These are phyloP conservation scores for Rhaphigaster nebulosa DNA, from an alignment of 2,888 invertebrate genomes.

Conservation along the genomic window DNA sequence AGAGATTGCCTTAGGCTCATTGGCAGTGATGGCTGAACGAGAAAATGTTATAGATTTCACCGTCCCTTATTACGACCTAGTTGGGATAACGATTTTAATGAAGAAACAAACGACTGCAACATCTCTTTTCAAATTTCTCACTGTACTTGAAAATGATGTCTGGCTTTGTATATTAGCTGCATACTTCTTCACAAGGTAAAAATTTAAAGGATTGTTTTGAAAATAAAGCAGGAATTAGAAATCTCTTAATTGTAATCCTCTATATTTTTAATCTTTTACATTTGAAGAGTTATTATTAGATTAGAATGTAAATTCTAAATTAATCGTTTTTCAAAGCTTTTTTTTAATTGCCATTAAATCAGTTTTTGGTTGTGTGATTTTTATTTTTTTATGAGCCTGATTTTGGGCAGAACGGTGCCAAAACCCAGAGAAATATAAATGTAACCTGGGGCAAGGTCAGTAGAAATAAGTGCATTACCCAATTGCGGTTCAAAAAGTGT, in stretches of 20 bases:
- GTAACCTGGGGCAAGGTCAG: no score
- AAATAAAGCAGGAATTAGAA: neutral
- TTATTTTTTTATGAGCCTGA: no score
- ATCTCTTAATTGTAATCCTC: neutral
- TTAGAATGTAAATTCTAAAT: no score
- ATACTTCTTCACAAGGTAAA: conserved; percentile 91
- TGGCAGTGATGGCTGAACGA: conserved; percentile 97
- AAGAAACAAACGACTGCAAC: conserved; percentile 89
- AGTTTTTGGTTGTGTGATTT: no score
- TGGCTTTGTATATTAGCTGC: conserved; percentile 97
- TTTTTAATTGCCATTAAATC: no score
- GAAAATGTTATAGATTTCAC: conserved; percentile 98
- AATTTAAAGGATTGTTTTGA: neutral
- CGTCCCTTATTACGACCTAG: conserved; percentile 97
- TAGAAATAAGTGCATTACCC: no score
- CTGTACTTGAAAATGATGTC: conserved; percentile 94
- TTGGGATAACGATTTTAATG: conserved; percentile 97
- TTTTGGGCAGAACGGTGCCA: no score
- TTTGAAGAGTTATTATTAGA: no score
- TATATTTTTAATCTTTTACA: no score
- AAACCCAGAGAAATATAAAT: no score
- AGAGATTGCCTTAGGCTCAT: conserved; percentile 92
- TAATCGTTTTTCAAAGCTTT: no score
- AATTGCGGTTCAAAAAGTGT: no score
- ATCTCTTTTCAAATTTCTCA: conserved; percentile 95